Evolutionary conservation across 2,888 invertebrate genomes (phyloP), one percentile per base, ranked within the genome.

Genomic region (Argyresthia goedartella): DNA sequence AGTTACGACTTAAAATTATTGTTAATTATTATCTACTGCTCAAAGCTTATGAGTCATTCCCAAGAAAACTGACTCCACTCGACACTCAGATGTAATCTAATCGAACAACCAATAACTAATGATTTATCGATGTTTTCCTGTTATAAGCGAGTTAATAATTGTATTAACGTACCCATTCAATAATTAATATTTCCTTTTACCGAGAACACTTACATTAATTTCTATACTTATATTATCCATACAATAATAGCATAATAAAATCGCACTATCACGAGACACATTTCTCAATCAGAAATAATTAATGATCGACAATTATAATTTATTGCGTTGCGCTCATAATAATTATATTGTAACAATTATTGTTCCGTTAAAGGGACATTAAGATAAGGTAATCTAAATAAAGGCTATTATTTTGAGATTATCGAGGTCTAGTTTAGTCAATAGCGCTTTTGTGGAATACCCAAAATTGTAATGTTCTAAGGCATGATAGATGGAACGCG

Each of bases 261-360:
- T 44, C 14, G 14, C 14, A 14, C 14, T 44, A 14, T 51, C 43
- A 41, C 49, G 56, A 65, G 69, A 72, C 69, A 57, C 76, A 78
- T 78, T 81, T 76, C 77, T 76, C 79, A 81, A 81, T 77, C 76
- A 76, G 54, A 59, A 60, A 67, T 73, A 76, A 81, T 79, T 74
- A 79, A 78, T 71, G 79, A 66, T 57, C 54, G 67, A 68, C 68
- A 50, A 60, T 60, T 59, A 69, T 78, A 73, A 84, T 80, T 80
- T 80, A 84, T 76, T 74, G 71, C 57, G 58, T 58, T 25, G 25
- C 61, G 64, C 69, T 70, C 71, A 74, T 76, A 76, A 81, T 81
- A 79, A 84, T 84, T 81, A 76, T 80, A 81, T 69, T 81, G 78
- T 82, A 73, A 81, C 78, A 79, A 78, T 82, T 69, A 84, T 77